These are phyloP conservation scores for Poecilus cupreus DNA, from an alignment of 2,888 invertebrate species.

Conservation along the genomic window DNA sequence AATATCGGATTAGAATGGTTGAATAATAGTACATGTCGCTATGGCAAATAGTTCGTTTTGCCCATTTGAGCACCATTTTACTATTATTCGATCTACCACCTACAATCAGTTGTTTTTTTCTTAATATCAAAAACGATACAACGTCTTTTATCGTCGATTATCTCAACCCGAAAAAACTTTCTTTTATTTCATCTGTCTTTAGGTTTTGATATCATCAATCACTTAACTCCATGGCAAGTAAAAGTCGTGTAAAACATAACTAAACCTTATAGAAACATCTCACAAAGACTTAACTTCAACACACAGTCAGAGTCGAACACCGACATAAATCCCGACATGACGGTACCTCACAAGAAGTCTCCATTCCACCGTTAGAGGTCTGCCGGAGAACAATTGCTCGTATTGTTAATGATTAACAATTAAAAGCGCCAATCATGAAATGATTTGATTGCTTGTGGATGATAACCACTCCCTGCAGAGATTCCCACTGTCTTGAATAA, in stretches of 20 bases:
- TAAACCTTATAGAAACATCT: slow-evolving; percentile 38
- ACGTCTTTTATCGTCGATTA: too few relatives aligned
- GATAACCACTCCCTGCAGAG: slow-evolving; percentile 54
- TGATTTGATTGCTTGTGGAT: slow-evolving; percentile 65
- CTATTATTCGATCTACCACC: too few relatives aligned
- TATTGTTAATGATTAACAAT: slow-evolving; percentile 67
- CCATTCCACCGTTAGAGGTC: slow-evolving; percentile 20
- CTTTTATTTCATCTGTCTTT: slow-evolving; percentile 27
- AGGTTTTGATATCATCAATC: slow-evolving; percentile 24
- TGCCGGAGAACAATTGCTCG: slow-evolving; percentile 65
- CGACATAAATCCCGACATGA: slow-evolving; percentile 28
- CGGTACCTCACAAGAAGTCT: slow-evolving; percentile 45
- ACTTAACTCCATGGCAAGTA: slow-evolving; percentile 11
- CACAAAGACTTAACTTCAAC: neutral
- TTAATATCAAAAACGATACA: too few relatives aligned
- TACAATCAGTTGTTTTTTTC: too few relatives aligned
- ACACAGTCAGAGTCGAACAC: neutral
- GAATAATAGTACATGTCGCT: too few relatives aligned
- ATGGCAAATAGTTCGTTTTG: too few relatives aligned
- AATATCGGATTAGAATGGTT: too few relatives aligned
- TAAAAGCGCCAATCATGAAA: slow-evolving; percentile 68
- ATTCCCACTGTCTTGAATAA: slow-evolving; percentile 54
- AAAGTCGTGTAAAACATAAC: slow-evolving; percentile 39
- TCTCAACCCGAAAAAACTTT: slow-evolving; percentile 14
- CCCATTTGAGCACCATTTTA: too few relatives aligned